Evolutionary conservation across 2,113 vertebrate genomes (phyloP), one percentile per base, ranked within the genome.

Genomic region (Condylura cristata): DNA sequence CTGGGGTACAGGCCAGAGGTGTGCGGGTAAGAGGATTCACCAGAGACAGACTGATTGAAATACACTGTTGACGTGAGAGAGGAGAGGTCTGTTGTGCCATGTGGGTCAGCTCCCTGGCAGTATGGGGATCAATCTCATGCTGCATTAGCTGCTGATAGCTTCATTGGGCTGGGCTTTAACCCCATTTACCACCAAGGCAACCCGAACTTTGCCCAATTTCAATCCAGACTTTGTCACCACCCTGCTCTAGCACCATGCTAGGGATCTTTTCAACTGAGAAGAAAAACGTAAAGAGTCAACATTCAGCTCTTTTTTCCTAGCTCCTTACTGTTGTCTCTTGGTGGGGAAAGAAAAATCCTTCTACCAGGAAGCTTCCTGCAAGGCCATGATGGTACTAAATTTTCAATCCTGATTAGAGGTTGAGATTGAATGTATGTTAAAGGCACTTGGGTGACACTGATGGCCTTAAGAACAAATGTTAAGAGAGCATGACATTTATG

Each of bases 221-320:
- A 51, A 80, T 48, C 5, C n/a, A 5, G 61, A 65, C 30, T 32
- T 65, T 20, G 78, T 44, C 78, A 71, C 14, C 22, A 74, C 6
- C 32, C 37, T 20, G 53, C 34, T 60, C 44, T 34, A 56, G 44
- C 34, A 86, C 28, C 30, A 5, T 34, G 26, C 12, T 41, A 92
- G 82, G 74, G 82, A 61, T 24, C 51, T 94, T 93, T 94, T 94
- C 61, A 85, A 44, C 95, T 44, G 14, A 37, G 46, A 46, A 78
- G 93, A 91, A 97, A 96, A 88, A 96, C 96, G 1, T 89, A 46
- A 61, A 34, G 37, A 61, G 17, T 13, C 30, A 37, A 60, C 51
- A 74, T 10, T 3, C 20, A 56, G 24, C 22, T 68, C 63, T 37
- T 90, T 46, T 24, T 61, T 86, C 4, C 5, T 18, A 46, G 8